Conservation (phyloP, 2,888 invertebrate genomes). For the Patella pellucida region DNA sequence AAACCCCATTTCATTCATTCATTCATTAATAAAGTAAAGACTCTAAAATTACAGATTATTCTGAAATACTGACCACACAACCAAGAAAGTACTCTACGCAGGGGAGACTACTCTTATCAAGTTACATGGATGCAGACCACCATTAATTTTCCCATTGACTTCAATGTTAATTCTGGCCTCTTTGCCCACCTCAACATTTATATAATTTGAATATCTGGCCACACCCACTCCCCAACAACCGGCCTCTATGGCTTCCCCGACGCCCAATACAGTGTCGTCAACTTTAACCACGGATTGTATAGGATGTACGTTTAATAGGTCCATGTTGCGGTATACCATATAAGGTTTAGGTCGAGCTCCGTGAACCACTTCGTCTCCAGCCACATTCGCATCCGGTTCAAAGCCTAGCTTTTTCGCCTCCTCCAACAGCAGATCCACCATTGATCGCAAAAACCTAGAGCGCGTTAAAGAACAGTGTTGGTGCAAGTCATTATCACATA, state of each 20-base stretch:
- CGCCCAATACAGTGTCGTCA: constrained; percentile 69
- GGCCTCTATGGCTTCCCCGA: constrained; percentile 68
- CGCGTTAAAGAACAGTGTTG: no score
- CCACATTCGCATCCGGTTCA: constrained; percentile 65
- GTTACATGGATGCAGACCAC: no score
- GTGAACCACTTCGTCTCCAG: constrained; percentile 69
- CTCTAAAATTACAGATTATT: no score
- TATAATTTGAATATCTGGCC: constrained; percentile 70
- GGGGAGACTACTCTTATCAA: no score
- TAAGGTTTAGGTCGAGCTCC: constrained; percentile 69
- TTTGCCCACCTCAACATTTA: constrained; percentile 68
- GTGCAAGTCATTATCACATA: no score
- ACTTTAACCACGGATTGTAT: constrained; percentile 68
- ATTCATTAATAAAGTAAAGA: no score
- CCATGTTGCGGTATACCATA: constrained; percentile 71
- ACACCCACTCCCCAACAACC: constrained; percentile 72
- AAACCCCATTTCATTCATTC: no score
- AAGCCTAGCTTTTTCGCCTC: constrained; percentile 67
- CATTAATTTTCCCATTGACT: no score
- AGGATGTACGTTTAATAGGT: constrained; percentile 66
- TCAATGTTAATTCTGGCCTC: no score
- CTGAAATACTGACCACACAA: no score
- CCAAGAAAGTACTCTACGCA: no score
- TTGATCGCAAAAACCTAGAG: constrained; percentile 58
- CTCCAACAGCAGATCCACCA: constrained; percentile 64